phyloP scores from a whole-genome alignment of 2,888 invertebrate species.

The Euplexia lucipara region DNA sequence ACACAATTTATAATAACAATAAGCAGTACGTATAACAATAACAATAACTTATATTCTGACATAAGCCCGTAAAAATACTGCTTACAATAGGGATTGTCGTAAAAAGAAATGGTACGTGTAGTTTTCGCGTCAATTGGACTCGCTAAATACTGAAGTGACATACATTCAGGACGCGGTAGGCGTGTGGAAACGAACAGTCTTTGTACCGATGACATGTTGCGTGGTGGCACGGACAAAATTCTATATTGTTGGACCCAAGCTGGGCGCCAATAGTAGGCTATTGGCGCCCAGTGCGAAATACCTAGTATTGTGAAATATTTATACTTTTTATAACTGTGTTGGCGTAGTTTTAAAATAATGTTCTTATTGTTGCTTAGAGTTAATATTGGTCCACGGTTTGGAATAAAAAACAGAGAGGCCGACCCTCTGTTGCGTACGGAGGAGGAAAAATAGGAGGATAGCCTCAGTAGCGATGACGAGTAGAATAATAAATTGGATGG shows the following conservation, averaged over 20 bases:
- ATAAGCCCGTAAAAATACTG: slow-evolving; percentile 17
- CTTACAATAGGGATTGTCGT: slow-evolving; percentile 34
- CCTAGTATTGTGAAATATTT: slow-evolving; percentile 28
- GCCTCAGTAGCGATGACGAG: not conserved
- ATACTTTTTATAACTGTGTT: slow-evolving; percentile 20
- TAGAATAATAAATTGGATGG: not conserved
- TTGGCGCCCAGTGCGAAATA: too few relatives aligned
- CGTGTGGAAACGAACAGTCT: slow-evolving; percentile 28
- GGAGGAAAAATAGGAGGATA: not conserved
- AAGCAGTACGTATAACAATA: slow-evolving; percentile 24
- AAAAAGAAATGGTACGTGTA: slow-evolving; percentile 47
- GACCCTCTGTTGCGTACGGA: too few relatives aligned
- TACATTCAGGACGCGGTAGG: slow-evolving; percentile 28
- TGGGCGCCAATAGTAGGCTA: slow-evolving; percentile 40
- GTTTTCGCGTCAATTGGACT: slow-evolving; percentile 43
- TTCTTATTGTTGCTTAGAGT: not conserved
- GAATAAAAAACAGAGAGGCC: not conserved
- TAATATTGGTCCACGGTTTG: not conserved
- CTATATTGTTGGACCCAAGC: slow-evolving; percentile 29
- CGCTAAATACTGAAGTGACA: slow-evolving; percentile 49
- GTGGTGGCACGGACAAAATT: slow-evolving; percentile 15
- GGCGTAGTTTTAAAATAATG: slow-evolving; percentile 7
- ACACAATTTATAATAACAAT: slow-evolving; percentile 33
- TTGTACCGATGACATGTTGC: slow-evolving; percentile 40
- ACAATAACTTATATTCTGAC: slow-evolving; percentile 20